phyloP scores from a whole-genome alignment of 2,888 invertebrate species.

The Galerucella pusilla region DNA sequence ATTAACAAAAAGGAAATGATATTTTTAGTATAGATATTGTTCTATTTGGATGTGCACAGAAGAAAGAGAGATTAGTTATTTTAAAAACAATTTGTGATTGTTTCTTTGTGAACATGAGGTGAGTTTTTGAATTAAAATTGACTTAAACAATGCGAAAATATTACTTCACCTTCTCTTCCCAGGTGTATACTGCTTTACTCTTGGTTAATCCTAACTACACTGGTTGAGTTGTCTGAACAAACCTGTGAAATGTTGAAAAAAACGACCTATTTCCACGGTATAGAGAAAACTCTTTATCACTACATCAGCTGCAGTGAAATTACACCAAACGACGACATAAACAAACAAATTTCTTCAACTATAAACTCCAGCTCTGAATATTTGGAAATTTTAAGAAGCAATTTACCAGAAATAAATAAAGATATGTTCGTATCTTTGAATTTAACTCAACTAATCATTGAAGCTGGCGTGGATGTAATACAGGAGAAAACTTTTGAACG shows the following conservation, averaged over 20 bases:
- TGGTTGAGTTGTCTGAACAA: constrained; percentile 21
- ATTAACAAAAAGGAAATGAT: constrained; percentile 11
- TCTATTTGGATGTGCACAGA: neutral
- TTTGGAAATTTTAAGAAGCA: constrained; percentile 31
- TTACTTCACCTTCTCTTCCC: neutral
- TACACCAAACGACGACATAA: constrained; percentile 23
- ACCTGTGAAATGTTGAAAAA: constrained; percentile 33
- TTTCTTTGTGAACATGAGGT: neutral
- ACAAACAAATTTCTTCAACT: constrained; percentile 21
- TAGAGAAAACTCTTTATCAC: constrained; percentile 28
- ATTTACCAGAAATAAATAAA: constrained; percentile 33
- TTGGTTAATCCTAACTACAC: neutral
- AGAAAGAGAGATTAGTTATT: neutral
- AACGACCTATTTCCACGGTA: constrained; percentile 19
- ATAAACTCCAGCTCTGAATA: constrained; percentile 19
- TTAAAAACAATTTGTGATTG: neutral
- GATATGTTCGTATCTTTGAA: constrained; percentile 31
- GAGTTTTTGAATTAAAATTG: neutral
- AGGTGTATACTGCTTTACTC: neutral
- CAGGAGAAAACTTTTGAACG: constrained; percentile 35
- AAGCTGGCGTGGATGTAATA: constrained; percentile 32
- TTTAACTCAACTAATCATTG: constrained; percentile 28
- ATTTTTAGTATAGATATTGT: constrained; percentile 5
- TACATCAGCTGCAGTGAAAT: constrained; percentile 37
- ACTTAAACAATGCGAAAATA: no score